Conservation (phyloP, 2,888 invertebrate genomes). For the Harpalus rufipes region DNA sequence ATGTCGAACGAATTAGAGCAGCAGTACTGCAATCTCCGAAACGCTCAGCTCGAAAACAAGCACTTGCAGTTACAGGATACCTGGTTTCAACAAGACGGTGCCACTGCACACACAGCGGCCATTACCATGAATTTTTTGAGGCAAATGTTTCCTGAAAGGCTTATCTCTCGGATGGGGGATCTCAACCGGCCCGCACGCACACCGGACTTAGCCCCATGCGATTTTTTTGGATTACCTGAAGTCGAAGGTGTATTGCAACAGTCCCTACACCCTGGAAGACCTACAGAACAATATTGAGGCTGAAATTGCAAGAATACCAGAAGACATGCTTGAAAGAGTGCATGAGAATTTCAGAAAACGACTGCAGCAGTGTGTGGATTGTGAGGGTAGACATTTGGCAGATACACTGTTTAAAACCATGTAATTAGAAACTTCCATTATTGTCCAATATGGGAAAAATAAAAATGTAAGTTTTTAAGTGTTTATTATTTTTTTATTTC, state of each 20-base stretch:
- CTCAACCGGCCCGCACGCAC: constrained; percentile 57
- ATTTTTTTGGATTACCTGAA: constrained; percentile 67
- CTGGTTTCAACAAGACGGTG: constrained; percentile 45
- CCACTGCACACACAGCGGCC: constrained; percentile 17
- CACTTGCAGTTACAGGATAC: constrained; percentile 59
- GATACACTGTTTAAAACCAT: constrained; percentile 67
- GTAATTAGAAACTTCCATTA: background rate
- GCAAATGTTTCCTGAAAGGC: constrained; percentile 1
- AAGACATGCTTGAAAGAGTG: constrained; percentile 68
- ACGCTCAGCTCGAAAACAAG: constrained; percentile 70
- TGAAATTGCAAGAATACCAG: no score
- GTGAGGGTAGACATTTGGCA: constrained; percentile 67
- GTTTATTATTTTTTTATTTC: constrained; percentile 11
- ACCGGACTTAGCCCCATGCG: constrained; percentile 62
- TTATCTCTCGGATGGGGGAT: constrained; percentile 21
- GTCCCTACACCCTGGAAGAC: constrained; percentile 26
- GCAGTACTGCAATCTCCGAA: constrained; percentile 69
- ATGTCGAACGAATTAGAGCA: constrained; percentile 49
- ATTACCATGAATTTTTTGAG: constrained; percentile 11
- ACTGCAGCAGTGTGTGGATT: constrained; percentile 68
- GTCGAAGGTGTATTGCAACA: constrained; percentile 69
- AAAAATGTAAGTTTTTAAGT: background rate
- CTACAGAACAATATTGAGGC: no score
- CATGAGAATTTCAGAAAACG: constrained; percentile 68
- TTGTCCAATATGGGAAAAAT: background rate